Conservation (phyloP, 2,888 invertebrate species). For the Arenicola marina region DNA sequence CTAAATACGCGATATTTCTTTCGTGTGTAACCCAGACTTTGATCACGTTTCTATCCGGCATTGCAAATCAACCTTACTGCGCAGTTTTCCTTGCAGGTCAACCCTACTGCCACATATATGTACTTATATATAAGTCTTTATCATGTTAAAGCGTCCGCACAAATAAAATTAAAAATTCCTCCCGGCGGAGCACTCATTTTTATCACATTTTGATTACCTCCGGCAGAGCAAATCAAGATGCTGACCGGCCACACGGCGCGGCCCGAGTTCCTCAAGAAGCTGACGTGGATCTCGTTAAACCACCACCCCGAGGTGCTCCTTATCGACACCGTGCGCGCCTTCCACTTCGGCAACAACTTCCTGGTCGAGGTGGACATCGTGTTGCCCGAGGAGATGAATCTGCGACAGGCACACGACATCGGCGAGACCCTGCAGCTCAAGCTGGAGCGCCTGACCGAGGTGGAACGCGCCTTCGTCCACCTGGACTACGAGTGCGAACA, state of each 20-base stretch:
- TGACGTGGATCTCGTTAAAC: conserved; percentile 58
- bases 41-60: too few species aligned
- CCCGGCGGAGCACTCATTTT: too few species aligned
- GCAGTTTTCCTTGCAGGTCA: too few species aligned
- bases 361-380: conserved; percentile 56
- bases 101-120: too few species aligned
- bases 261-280: conserved; percentile 57
- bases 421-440: conserved; percentile 63
- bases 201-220: neutral
- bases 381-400: conserved; percentile 59
- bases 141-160: too few species aligned
- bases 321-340: conserved; percentile 64
- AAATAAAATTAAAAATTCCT: too few species aligned
- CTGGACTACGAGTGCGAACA: conserved; percentile 64
- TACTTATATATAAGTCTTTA: too few species aligned
- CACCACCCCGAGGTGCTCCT: conserved; percentile 51
- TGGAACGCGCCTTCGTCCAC: conserved; percentile 65
- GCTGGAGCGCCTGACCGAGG: conserved; percentile 61
- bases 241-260: conserved; percentile 55
- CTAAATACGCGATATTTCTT: too few species aligned
- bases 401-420: conserved; percentile 63
- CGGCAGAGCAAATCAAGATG: conserved; percentile 54
- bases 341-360: conserved; percentile 64
- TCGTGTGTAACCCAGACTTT: too few species aligned
- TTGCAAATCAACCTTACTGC: too few species aligned